These are phyloP conservation scores for Cephus nigrinus DNA, from an alignment of 2,888 invertebrate genomes.

Conservation along the genomic window DNA sequence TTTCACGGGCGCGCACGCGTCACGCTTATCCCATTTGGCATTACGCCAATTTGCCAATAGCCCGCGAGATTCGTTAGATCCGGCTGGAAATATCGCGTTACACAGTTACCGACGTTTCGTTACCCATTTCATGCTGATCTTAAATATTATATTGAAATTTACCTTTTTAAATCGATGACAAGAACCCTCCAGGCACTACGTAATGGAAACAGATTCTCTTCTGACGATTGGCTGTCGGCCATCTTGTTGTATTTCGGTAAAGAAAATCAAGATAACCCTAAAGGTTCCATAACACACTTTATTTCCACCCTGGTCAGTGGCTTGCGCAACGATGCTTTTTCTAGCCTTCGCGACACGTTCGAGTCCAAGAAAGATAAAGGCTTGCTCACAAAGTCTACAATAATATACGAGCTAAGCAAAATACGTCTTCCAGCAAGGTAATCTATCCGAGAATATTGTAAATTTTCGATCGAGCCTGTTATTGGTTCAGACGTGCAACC, in stretches of 20 bases:
- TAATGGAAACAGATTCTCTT: not conserved
- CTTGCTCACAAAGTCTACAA: not conserved
- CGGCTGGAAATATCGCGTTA: conserved; percentile 46
- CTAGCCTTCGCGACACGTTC: not conserved
- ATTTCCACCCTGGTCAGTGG: not conserved
- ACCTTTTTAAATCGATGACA: not conserved
- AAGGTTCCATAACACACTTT: not conserved
- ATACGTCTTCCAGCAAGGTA: not conserved
- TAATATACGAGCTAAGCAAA: not conserved
- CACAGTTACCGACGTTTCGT: conserved; percentile 11
- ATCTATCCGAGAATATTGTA: not conserved
- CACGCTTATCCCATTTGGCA: conserved; percentile 53
- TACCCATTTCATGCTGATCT: not conserved
- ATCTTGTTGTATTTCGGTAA: not conserved
- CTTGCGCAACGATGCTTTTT: not conserved
- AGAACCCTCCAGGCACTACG: not conserved
- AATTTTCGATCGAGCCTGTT: not conserved
- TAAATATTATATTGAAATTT: conserved; percentile 20
- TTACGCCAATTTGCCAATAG: conserved; percentile 48
- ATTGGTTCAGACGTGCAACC: not conserved
- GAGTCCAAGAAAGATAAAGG: not conserved
- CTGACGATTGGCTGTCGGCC: not conserved
- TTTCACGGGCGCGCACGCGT: conserved; percentile 24
- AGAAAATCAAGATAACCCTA: not conserved
- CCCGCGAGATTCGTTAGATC: conserved; percentile 41